A percentile compares a stretch with the other conserved stretches of the same genome.
Conservation (phyloP, 2,797 vertebrate genomes). For the Galagoides demidoff region DNA sequence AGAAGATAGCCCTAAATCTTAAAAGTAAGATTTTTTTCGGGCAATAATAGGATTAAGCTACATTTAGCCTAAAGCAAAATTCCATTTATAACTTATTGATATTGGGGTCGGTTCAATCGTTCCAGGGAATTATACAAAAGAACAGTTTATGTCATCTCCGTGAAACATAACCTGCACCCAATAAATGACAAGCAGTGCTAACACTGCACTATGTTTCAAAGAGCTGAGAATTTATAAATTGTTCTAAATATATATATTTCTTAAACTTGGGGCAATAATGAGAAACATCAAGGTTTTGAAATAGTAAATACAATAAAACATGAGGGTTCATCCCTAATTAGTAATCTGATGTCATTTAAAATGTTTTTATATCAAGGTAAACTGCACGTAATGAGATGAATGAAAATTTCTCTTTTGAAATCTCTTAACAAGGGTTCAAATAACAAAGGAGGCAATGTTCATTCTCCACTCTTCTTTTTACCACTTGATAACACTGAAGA, state of each 20-base stretch:
- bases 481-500: conserved; percentile 17
- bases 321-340: not conserved
- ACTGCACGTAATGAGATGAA: not conserved
- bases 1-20: conserved; percentile 30
- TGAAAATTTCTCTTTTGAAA: not conserved
- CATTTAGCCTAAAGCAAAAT: conserved; percentile 65
- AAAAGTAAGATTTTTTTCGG: conserved; percentile 43
- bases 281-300: not conserved
- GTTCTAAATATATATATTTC: conserved; percentile 8
- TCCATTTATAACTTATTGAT: conserved; percentile 61
- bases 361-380: conserved; percentile 35
- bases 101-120: conserved; percentile 54
- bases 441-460: not conserved
- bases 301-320: not conserved
- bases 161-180: conserved; percentile 46
- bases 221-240: not conserved
- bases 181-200: conserved; percentile 47
- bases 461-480: not conserved
- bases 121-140: conserved; percentile 45
- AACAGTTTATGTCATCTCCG: conserved; percentile 44
- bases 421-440: not conserved
- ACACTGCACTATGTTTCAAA: not conserved
- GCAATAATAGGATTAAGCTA: conserved; percentile 60
- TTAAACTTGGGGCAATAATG: not conserved
- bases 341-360: not conserved